Conservation (phyloP, 2,797 vertebrate species). For the Presbytis comata region DNA sequence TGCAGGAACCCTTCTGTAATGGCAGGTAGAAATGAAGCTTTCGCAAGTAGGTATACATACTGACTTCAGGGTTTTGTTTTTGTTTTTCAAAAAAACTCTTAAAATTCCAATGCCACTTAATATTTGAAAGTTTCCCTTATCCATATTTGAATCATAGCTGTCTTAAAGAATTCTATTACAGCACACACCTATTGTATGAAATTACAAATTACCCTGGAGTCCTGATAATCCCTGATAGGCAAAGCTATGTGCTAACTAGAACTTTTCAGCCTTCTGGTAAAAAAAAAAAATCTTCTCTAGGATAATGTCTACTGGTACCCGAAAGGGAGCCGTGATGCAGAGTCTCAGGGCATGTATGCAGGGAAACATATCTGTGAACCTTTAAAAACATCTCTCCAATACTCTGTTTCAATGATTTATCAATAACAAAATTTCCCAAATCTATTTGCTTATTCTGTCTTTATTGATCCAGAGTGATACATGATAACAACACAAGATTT, state of each 20-base stretch:
- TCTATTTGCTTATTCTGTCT: not conserved
- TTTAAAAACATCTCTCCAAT: not conserved
- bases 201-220: not conserved
- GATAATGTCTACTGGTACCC: not conserved
- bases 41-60: not conserved
- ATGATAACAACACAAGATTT: conserved; percentile 29
- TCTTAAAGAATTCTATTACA: not conserved
- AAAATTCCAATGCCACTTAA: conserved; percentile 39
- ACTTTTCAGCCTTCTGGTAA: not conserved
- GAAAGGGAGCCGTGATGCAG: not conserved
- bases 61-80: not conserved
- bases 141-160: not conserved
- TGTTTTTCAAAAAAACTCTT: not conserved
- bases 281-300: not conserved
- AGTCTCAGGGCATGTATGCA: not conserved
- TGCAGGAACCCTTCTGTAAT: not conserved
- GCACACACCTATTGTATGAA: not conserved
- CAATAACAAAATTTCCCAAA: not conserved
- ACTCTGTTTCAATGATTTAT: conserved; percentile 13
- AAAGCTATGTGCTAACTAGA: not conserved
- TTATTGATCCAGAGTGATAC: conserved; percentile 13
- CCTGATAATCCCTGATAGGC: not conserved
- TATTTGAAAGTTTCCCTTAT: not conserved
- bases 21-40: not conserved
- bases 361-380: not conserved